These are phyloP conservation scores for Omphaloscelis lunosa DNA, from an alignment of 2,888 invertebrate genomes.

Conservation along the genomic window DNA sequence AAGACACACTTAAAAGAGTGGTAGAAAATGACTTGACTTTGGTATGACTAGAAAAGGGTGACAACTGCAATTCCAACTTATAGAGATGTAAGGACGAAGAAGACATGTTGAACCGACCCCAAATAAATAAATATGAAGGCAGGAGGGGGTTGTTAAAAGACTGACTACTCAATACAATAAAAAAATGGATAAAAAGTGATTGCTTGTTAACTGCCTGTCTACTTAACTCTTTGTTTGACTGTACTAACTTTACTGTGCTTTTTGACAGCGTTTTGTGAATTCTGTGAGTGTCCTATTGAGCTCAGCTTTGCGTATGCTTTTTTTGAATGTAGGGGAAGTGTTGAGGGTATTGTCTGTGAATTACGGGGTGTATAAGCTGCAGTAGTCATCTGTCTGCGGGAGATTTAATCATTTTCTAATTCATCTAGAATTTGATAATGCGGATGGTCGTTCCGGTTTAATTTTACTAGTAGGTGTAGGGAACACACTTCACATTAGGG, in stretches of 20 bases:
- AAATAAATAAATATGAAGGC: too few relatives aligned
- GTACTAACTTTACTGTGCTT: conserved; percentile 29
- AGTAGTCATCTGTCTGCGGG: not conserved
- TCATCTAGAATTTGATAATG: not conserved
- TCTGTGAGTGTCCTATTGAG: conserved; percentile 36
- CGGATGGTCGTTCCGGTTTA: not conserved
- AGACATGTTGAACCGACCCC: not conserved
- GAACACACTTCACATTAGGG: not conserved
- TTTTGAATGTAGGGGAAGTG: conserved; percentile 16
- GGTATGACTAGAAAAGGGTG: not conserved
- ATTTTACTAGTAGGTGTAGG: not conserved
- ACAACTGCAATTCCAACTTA: not conserved
- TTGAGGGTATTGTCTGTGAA: conserved; percentile 32
- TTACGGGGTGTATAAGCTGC: not conserved
- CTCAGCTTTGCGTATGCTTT: conserved; percentile 25
- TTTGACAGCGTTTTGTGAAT: conserved; percentile 42
- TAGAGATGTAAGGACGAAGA: not conserved
- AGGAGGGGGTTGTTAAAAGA: too few relatives aligned
- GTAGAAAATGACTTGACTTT: not conserved
- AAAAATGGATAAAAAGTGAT: not conserved
- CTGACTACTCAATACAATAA: not conserved
- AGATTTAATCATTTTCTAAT: not conserved
- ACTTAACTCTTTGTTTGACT: conserved; percentile 11
- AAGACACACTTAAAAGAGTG: not conserved
- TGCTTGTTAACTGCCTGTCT: not conserved